Base-by-base conservation (phyloP, 1,140 invertebrate genomes). In the Dolichoris vasculosae region DNA sequence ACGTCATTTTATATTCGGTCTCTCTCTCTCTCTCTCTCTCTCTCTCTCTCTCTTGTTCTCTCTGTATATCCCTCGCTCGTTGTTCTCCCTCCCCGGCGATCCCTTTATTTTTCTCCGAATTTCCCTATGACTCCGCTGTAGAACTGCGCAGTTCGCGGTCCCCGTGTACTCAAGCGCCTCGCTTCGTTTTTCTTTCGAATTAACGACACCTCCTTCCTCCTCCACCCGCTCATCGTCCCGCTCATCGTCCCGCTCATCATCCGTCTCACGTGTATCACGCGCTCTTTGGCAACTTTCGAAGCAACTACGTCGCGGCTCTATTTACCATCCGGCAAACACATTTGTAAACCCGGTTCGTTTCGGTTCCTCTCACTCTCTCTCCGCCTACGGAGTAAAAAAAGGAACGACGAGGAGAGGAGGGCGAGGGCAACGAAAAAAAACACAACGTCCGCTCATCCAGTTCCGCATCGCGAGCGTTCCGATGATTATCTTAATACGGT, bases 401-500 rank as follows among this genome's bases (percentile, higher is more conserved):
- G n/a, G n/a, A n/a, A n/a, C n/a, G n/a, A n/a, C n/a, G n/a, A n/a
- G n/a, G n/a, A n/a, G n/a, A n/a, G n/a, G n/a, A n/a, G n/a, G n/a
- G n/a, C 6, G 43, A 46, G 13, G 13, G 6, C 13, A 46, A 46
- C 43, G 23, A 26, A 13, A 59, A 26, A 59, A 59, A 59, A 13
- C 20, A 3, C 20, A 59, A 59, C 55, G 55, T 26, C 55, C 20
- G 20, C 55, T 23, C 55, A 59, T 69, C 67, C 32, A 38, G 67
- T 69, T 69, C 32, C 55, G 55, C 55, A 59, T 59, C 55, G 55
- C 55, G 23, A 59, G 55, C 55, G 55, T 59, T 59, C 30, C 67
- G 67, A 69, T 69, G 67, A 69, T 69, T 69, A 69, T 69, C 67
- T 69, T 32, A 38, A 69, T 69, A 32, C 30, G 67, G 67, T 69